A percentile compares a stretch with the other conserved stretches of the same genome.
Evolutionary conservation across 2,113 vertebrate species (phyloP).

Genomic region (Saguinus midas): DNA sequence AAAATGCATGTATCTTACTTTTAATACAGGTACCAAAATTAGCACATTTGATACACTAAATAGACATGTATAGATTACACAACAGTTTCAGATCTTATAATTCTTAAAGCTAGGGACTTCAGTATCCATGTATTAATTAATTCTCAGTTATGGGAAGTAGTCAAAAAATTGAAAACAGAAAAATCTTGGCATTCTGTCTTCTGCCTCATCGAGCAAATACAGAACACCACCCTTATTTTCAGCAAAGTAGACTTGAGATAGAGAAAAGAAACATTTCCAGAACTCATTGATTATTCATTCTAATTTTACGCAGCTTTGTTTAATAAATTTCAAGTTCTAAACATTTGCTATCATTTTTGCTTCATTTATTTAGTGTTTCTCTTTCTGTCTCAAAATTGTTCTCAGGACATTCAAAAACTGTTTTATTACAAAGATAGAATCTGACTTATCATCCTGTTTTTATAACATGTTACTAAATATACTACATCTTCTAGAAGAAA

Average conservation of each 20-base stretch:
- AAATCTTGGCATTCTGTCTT: background rate
- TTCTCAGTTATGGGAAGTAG: background rate
- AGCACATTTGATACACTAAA: background rate
- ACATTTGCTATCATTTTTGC: conserved; percentile 1
- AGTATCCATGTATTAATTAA: background rate
- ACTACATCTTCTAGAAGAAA: conserved; percentile 14
- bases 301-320: background rate
- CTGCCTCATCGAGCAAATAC: background rate
- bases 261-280: background rate
- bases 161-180: background rate
- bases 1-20: conserved; percentile 8
- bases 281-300: background rate
- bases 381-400: conserved; percentile 9
- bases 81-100: background rate
- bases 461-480: background rate
- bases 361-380: conserved; percentile 2
- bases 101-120: conserved; percentile 21
- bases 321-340: conserved; percentile 13
- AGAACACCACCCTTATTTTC: background rate
- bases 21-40: background rate
- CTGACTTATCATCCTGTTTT: conserved; percentile 8
- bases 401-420: conserved; percentile 33
- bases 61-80: background rate
- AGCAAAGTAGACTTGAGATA: background rate
- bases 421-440: conserved; percentile 29